These are phyloP conservation scores for Chelidonichthys spinosus DNA, from an alignment of 2,797 vertebrate genomes.

Conservation along the genomic window DNA sequence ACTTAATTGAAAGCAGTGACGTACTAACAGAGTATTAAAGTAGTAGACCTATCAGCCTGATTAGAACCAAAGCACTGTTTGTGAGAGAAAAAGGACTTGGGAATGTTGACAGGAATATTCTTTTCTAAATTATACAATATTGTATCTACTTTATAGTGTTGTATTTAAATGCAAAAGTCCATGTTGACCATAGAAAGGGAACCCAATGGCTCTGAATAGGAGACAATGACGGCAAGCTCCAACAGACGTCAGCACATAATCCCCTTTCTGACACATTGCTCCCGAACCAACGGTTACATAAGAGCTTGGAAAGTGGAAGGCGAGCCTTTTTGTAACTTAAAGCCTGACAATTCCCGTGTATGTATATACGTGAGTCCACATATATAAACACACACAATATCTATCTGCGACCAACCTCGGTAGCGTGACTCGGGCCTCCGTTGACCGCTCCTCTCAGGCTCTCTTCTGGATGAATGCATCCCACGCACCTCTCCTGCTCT, in stretches of 20 bases:
- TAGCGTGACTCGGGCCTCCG: slow-evolving; percentile 77
- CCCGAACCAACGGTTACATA: slow-evolving; percentile 74
- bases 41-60: slow-evolving; percentile 37
- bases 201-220: slow-evolving; percentile 50
- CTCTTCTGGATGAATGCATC: slow-evolving; percentile 83
- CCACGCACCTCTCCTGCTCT: slow-evolving; percentile 86
- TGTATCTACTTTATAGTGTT: slow-evolving; percentile 15
- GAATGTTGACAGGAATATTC: background rate
- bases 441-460: slow-evolving; percentile 82
- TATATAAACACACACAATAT: background rate
- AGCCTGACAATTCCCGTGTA: slow-evolving; percentile 20
- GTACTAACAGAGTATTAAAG: slow-evolving; percentile 42
- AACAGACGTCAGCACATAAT: slow-evolving; percentile 79
- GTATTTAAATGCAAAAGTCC: slow-evolving; percentile 30
- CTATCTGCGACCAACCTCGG: slow-evolving; percentile 69
- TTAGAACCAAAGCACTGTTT: slow-evolving; percentile 16
- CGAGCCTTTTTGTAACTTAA: slow-evolving; percentile 54
- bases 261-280: slow-evolving; percentile 81
- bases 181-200: slow-evolving; percentile 20
- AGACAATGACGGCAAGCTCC: slow-evolving; percentile 64
- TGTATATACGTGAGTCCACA: slow-evolving; percentile 1
- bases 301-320: slow-evolving; percentile 50
- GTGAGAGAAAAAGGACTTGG: background rate
- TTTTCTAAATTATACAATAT: background rate
- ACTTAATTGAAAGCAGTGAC: slow-evolving; percentile 51